Base-by-base conservation (phyloP, 1,140 invertebrate genomes). In the Cotesia vestalis region DNA sequence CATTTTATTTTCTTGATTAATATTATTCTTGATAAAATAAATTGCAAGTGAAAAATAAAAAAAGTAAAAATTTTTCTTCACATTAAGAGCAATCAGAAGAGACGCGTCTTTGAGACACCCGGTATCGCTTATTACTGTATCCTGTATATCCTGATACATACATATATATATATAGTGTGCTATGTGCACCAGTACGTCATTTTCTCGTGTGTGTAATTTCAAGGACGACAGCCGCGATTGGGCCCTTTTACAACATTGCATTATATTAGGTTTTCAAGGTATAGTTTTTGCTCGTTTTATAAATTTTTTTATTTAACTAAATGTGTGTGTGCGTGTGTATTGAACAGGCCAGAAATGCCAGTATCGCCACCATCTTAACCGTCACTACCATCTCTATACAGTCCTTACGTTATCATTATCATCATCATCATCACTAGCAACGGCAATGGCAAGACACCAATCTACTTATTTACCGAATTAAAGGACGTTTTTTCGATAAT, bases 71-170 rank as follows among this genome's bases (percentile, higher is more conserved):
- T 46, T 46, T 46, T 46, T 46, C 1, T 46, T 2, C 11, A 46
- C 40, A 46, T 46, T 46, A 46, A 14, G 27, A 27, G 27, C n/a
- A 17, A 55, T 20, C 12, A 11, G 36, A 6, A 34, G 12, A 40
- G 59, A 46, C 55, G 68, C 53, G 63, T 51, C 46, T 51, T 38
- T 14, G 27, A 55, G 60, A 71, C 69, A 71, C 69, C 60, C 60
- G 69, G 69, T 71, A 71, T 71, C 36, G 60, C 59, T 62, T 27
- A 71, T 63, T 71, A 52, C 46, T 62, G 38, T 64, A 46, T 20
- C 62, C 62, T 38, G 61, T 27, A 27, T 27, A 27, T 27, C 27
- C 27, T 2, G 1, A 27, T 27, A 27, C 27, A 27, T 27, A 27
- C 27, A 17, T 17, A 17, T 17, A 17, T 17, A 17, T 17, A 17